phyloP scores from a whole-genome alignment of 2,113 vertebrate genomes.

The Cranoglanis bouderius region DNA sequence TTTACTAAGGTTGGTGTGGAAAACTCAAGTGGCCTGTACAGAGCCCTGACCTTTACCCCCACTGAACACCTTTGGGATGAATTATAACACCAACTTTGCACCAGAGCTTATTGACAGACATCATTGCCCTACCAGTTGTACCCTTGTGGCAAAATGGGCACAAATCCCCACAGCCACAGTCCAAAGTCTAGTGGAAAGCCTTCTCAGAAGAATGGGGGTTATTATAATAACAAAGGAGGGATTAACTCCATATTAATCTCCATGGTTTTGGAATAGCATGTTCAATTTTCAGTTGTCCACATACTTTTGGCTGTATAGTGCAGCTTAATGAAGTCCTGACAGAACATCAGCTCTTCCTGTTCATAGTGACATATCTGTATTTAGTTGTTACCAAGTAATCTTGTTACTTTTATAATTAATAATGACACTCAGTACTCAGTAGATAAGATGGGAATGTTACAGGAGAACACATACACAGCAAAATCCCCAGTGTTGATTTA shows the following conservation, averaged over 20 bases:
- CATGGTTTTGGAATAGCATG: neutral
- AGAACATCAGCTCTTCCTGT: neutral
- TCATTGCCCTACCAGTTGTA: neutral
- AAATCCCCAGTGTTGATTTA: too few relatives aligned
- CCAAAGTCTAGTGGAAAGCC: neutral
- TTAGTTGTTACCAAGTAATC: slow-evolving; percentile 1
- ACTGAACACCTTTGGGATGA: neutral
- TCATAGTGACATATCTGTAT: neutral
- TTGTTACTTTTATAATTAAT: neutral
- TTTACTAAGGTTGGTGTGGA: neutral
- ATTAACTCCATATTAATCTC: neutral
- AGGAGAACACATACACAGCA: slow-evolving; percentile 61
- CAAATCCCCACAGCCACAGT: neutral
- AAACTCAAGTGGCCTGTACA: neutral
- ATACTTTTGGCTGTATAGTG: neutral
- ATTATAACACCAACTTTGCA: neutral
- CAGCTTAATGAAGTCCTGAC: neutral
- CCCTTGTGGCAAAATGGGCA: neutral
- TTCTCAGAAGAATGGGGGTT: neutral
- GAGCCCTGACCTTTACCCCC: neutral
- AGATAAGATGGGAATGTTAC: neutral
- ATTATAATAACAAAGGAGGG: neutral
- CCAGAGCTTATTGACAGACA: neutral
- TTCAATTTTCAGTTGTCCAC: neutral
- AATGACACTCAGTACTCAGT: neutral